Evolutionary conservation across 30 jellyfish, hydroid and myxozoan genomes (phyloP).

Genomic region (Turritopsis rubra): DNA sequence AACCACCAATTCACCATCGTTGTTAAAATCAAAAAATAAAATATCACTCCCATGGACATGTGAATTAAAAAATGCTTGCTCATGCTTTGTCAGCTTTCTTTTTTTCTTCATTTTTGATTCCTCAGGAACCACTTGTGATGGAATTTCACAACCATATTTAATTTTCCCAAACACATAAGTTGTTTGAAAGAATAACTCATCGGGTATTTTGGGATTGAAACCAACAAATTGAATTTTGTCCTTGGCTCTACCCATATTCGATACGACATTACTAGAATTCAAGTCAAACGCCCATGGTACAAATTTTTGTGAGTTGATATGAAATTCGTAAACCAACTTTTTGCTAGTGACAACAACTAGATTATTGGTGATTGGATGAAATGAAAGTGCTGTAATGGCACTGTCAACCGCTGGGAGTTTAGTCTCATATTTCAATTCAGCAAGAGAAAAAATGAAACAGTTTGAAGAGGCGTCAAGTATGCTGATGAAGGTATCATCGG

Average conservation of each 20-base stretch:
- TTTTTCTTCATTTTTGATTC: background rate
- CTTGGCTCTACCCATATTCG: constrained; percentile 4
- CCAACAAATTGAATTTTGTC: constrained; percentile 16
- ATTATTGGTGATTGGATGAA: constrained; percentile 49
- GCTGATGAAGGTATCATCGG: constrained; percentile 24
- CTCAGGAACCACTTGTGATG: background rate
- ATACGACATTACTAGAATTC: constrained; percentile 9
- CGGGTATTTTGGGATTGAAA: constrained; percentile 37
- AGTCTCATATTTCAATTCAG: background rate
- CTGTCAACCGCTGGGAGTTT: constrained; percentile 35
- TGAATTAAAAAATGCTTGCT: background rate
- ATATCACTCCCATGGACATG: background rate
- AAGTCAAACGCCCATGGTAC: constrained; percentile 35
- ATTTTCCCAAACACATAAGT: constrained; percentile 51
- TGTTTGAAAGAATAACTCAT: constrained; percentile 39
- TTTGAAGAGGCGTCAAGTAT: constrained; percentile 24
- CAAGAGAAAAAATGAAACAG: constrained; percentile 24
- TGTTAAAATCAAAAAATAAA: constrained; percentile 31
- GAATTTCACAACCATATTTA: background rate
- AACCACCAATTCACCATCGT: constrained; percentile 35
- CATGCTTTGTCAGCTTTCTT: background rate
- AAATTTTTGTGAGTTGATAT: constrained; percentile 31
- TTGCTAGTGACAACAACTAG: constrained; percentile 28
- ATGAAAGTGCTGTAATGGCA: constrained; percentile 33
- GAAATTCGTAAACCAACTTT: constrained; percentile 39